Percentiles rank a stretch among this genome's conserved stretches.
Evolutionary conservation across 2,113 vertebrate genomes (phyloP).

Genomic region (Erythrocebus patas): DNA sequence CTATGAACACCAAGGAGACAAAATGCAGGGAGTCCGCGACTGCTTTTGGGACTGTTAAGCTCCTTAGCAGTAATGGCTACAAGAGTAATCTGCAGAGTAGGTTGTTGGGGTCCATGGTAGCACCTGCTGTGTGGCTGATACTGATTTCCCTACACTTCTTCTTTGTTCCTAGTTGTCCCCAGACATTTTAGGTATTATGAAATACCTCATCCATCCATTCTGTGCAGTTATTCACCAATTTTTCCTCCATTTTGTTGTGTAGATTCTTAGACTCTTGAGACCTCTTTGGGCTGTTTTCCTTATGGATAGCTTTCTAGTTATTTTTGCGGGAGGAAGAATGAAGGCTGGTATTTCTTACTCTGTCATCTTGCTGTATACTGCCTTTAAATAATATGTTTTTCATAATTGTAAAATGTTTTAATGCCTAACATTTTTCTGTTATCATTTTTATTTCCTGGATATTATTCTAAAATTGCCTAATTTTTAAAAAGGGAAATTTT

Average conservation of each 20-base stretch:
- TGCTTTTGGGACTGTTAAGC: not conserved
- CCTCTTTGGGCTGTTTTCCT: not conserved
- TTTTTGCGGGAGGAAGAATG: not conserved
- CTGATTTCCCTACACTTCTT: not conserved
- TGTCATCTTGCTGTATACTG: not conserved
- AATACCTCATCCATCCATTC: not conserved
- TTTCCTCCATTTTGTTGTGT: not conserved
- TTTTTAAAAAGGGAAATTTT: conserved; percentile 8
- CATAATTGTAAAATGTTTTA: not conserved
- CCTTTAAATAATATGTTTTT: not conserved
- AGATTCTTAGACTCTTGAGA: not conserved
- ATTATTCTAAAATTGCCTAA: not conserved
- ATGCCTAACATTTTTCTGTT: not conserved
- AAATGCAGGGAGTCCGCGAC: not conserved
- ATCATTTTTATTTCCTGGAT: not conserved
- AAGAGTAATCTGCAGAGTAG: not conserved
- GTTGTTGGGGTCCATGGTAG: not conserved
- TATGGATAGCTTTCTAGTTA: not conserved
- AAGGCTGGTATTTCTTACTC: not conserved
- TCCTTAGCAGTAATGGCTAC: not conserved
- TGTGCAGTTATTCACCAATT: not conserved
- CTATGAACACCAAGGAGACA: not conserved
- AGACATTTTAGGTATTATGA: not conserved
- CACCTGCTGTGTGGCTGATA: not conserved
- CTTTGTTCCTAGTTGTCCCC: not conserved